phyloP scores from a whole-genome alignment of 2,797 vertebrate species.

The Caiman crocodilus region DNA sequence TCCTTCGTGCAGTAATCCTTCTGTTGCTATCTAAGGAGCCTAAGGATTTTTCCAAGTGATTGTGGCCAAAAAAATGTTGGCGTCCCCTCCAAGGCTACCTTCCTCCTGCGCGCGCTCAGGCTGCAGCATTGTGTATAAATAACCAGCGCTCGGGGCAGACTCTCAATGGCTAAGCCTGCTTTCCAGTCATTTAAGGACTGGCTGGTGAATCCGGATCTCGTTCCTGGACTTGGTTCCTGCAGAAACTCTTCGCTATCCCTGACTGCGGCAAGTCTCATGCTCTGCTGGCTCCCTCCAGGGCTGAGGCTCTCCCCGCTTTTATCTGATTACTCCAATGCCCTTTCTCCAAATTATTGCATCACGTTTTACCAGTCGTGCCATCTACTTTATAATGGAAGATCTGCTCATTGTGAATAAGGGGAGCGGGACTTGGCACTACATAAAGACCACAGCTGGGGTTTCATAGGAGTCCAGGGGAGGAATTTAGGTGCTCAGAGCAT shows the following conservation, averaged over 20 bases:
- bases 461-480: neutral
- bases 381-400: neutral
- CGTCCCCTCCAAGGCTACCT: neutral
- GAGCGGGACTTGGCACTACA: neutral
- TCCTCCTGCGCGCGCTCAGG: neutral
- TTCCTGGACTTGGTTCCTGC: neutral
- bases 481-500: neutral
- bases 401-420: neutral
- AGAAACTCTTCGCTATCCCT: neutral
- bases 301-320: neutral
- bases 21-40: slow-evolving; percentile 41
- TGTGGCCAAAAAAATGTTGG: slow-evolving; percentile 48
- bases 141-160: neutral
- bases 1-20: slow-evolving; percentile 46
- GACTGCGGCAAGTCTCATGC: too few species aligned
- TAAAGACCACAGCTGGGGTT: neutral
- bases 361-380: neutral
- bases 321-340: neutral
- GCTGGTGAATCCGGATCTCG: neutral
- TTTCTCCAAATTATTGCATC: neutral
- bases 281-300: neutral
- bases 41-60: slow-evolving; percentile 60
- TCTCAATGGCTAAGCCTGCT: fast-evolving
- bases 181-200: neutral
- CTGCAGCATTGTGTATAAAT: neutral